Base-by-base conservation (phyloP, 2,113 vertebrate species). In the Antechinus flavipes region DNA sequence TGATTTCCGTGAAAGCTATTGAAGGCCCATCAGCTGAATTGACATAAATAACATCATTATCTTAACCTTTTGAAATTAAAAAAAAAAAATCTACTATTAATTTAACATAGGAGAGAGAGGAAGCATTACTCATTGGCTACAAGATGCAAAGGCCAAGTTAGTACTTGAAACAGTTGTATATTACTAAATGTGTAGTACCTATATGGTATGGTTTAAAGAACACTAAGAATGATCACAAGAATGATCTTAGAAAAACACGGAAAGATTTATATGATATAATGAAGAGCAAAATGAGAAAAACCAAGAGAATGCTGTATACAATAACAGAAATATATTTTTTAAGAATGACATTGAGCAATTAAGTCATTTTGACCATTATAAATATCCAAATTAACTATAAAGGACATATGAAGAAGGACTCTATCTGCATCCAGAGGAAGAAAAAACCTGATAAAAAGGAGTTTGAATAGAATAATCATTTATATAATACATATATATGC, bases 1-100 rank as follows among this genome's bases (percentile, higher is more conserved):
- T 98, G 93, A 93, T 96, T 98, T 98, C 98, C 96, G 95, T 93
- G 90, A 98, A 53, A 2, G 25, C 96, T 56, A 97, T 5, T 91
- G 98, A 97, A 46, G 47, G 93, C 92, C 90, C 0, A 0, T 95
- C 97, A 93, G 96, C 97, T 2, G 95, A 97, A 96, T 97, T 97
- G 93, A 95, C 76, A 92, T 92, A 84, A 19, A 56, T 49, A 91
- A 42, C 55, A 35, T 94, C 95, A 24, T 11, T 93, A 84, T 97
- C 98, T 97, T 96, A 95, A 98, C 97, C 97, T 95, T 68, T 93
- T 50, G 8, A 93, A 89, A 93, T 35, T 68, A 35, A 8, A 4
- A 8, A 8, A 58, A 35, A 8, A 22, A 76, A n/a, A 35, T 76
- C 14, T 76, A 14, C 61, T 76, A 76, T 76, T 84, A 42, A 84